Evolutionary conservation across 2,888 invertebrate genomes (phyloP).

Genomic region (Criorhina ranunculi): DNA sequence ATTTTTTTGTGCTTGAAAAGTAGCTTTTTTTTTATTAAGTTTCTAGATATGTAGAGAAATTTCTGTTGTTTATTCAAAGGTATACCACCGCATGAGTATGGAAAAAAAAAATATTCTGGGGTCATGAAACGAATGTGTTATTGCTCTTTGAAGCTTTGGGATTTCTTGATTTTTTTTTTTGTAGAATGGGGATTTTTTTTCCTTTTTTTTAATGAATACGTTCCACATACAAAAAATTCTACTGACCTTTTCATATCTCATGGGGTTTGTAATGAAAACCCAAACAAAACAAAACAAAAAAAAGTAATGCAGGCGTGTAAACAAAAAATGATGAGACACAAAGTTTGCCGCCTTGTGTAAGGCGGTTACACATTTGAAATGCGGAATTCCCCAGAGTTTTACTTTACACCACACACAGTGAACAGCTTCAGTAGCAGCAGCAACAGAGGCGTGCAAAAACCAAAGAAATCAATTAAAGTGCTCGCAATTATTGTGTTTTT

Average conservation of each 20-base stretch:
- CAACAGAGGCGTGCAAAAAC: constrained; percentile 27
- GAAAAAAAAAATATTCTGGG: constrained; percentile 25
- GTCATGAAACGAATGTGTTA: constrained; percentile 68
- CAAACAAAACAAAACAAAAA: constrained; percentile 23
- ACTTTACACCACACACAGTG: constrained; percentile 44
- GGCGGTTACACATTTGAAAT: constrained; percentile 73
- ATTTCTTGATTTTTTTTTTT: constrained; percentile 21
- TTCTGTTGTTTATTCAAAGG: too few relatives aligned
- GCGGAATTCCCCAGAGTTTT: constrained; percentile 66
- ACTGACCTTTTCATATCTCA: constrained; percentile 12
- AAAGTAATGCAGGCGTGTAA: constrained; percentile 24
- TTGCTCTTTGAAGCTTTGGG: constrained; percentile 46
- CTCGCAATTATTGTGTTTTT: constrained; percentile 42
- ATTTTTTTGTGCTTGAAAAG: constrained; percentile 9
- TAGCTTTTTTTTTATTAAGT: constrained; percentile 25
- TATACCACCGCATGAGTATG: constrained; percentile 1
- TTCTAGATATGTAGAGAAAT: constrained; percentile 51
- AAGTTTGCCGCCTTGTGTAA: constrained; percentile 47
- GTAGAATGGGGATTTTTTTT: background rate
- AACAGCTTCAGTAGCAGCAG: constrained; percentile 33
- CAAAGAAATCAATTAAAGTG: constrained; percentile 56
- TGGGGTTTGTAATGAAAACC: constrained; percentile 38
- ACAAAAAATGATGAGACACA: constrained; percentile 46
- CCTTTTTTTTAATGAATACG: constrained; percentile 1
- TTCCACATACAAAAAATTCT: constrained; percentile 15